These are phyloP conservation scores for Archocentrus centrarchus DNA, from an alignment of 2,113 vertebrate genomes.

Conservation along the genomic window DNA sequence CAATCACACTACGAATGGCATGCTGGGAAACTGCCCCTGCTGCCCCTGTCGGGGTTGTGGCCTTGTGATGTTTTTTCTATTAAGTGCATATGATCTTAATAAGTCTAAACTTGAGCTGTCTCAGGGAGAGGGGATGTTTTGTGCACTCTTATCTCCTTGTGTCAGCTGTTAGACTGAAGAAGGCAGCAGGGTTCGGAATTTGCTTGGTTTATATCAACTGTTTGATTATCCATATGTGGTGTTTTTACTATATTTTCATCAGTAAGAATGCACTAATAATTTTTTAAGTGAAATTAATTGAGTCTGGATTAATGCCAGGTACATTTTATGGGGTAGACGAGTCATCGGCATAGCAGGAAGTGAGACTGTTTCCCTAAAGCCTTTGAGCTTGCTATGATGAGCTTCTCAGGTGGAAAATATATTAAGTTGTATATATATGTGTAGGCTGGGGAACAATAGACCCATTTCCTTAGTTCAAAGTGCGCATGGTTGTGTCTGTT, in stretches of 20 bases:
- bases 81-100: slow-evolving; percentile 51
- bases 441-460: slow-evolving; percentile 48
- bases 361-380: slow-evolving; percentile 22
- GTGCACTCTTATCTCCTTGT: slow-evolving; percentile 11
- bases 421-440: slow-evolving; percentile 33
- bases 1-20: slow-evolving; percentile 39
- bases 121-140: background rate
- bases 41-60: slow-evolving; percentile 14
- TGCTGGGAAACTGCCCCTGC: slow-evolving; percentile 32
- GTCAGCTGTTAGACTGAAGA: background rate
- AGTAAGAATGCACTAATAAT: background rate
- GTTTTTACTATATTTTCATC: background rate
- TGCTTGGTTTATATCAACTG: background rate
- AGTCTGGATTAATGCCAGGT: background rate
- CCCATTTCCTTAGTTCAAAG: slow-evolving; percentile 37
- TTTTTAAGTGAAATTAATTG: background rate
- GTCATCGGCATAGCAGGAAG: slow-evolving; percentile 26
- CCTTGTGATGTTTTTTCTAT: slow-evolving; percentile 22
- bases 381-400: slow-evolving; percentile 31
- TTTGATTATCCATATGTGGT: background rate
- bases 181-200: background rate
- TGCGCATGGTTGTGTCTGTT: background rate
- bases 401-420: slow-evolving; percentile 52
- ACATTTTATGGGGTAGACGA: background rate
- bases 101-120: slow-evolving; percentile 19